Conservation (phyloP, 2,113 vertebrate species). For the Pagrus major region DNA sequence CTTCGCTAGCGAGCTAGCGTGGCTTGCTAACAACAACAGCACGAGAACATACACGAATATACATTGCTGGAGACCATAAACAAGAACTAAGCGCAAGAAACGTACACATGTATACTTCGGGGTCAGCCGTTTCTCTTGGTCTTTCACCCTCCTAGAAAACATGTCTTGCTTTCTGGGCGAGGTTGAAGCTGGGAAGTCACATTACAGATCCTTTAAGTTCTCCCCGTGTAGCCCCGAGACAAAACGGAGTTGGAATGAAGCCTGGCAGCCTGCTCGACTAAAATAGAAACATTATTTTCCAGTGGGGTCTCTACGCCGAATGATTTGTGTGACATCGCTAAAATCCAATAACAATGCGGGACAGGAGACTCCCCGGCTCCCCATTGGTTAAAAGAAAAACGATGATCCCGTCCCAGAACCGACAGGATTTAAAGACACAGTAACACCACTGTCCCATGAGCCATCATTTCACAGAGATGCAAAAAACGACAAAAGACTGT, state of each 20-base stretch:
- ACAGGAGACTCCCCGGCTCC: background rate
- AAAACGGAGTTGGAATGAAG: conserved; percentile 20
- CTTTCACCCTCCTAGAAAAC: conserved; percentile 83
- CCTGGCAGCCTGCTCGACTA: conserved; percentile 44
- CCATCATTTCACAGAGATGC: background rate
- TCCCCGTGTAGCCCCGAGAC: conserved; percentile 35
- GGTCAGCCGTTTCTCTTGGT: conserved; percentile 75
- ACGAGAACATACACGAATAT: conserved; percentile 10
- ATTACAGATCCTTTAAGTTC: conserved; percentile 70
- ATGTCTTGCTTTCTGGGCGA: conserved; percentile 75
- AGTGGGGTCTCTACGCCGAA: conserved; percentile 27
- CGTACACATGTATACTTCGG: conserved; percentile 84
- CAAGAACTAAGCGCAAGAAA: conserved; percentile 24
- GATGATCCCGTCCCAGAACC: background rate
- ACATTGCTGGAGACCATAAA: background rate
- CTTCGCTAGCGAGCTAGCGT: conserved; percentile 57
- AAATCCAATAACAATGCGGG: conserved; percentile 69
- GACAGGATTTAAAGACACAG: conserved; percentile 79
- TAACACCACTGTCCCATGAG: background rate
- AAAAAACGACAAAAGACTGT: background rate
- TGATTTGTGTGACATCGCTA: conserved; percentile 55
- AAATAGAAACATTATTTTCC: conserved; percentile 58
- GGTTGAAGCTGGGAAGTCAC: conserved; percentile 62
- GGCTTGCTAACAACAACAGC: conserved; percentile 49
- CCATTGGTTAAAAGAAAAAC: conserved; percentile 57